Evolutionary conservation across 1,140 invertebrate species (phyloP), one percentile per base, ranked within the genome.

Genomic region (Aphis craccivora): DNA sequence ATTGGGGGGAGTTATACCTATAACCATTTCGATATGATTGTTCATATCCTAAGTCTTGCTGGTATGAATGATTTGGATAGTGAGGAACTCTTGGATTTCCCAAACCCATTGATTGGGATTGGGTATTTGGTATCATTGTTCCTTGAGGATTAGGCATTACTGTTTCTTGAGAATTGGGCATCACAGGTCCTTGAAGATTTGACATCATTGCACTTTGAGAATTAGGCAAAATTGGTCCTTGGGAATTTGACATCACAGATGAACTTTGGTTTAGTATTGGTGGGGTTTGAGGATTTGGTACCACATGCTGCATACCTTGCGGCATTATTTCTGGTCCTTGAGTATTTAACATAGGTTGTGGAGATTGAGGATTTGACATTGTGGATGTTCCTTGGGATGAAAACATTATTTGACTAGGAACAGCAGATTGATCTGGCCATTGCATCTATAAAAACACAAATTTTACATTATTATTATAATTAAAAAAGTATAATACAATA

Each of bases 61-160:
- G 76, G 76, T 93, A 93, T 37, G 45, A 93, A 93, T 86, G n/a
- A 86, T 84, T 93, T 40, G 35, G 81, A 25, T 86, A 93, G 30
- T 93, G 81, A 53, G 91, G 81, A 84, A 84, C 67, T 93, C 91
- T 93, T 51, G 91, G 48, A 93, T 93, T 86, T 84, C 48, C 81
- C 14, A 53, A 84, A 55, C 35, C 81, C 35, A 86, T 84, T 30
- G 43, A 23, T 51, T 45, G n/a, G 48, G 43, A 48, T 84, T 93
- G 91, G 18, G 48, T 93, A 93, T 93, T 93, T 93, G 76, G 76
- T 43, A 93, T 93, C 45, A 83, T 83, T 40, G 90, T 92, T 92
- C 90, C 90, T 81, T 67, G 55, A 91, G 67, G 55, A 67, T 91
- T 91, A 45, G 76, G 35, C 45, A 81, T 48, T 48, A 48, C 45